Conservation (phyloP, 2,888 invertebrate species). For the Ptychoptera contaminata region DNA sequence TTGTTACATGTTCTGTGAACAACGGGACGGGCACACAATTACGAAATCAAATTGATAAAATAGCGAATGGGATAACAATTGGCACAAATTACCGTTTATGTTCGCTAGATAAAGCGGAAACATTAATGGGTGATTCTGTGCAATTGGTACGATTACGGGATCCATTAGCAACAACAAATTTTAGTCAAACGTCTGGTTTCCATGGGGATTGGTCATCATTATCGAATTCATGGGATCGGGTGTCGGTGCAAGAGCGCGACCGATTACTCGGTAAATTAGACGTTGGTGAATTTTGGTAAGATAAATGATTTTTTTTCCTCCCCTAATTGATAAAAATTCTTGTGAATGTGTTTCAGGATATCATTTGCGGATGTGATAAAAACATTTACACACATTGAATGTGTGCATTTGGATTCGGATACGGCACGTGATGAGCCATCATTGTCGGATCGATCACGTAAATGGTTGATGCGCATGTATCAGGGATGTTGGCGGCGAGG, state of each 20-base stretch:
- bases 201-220: conserved; percentile 53
- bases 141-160: conserved; percentile 56
- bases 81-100: conserved; percentile 68
- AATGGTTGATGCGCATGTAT: conserved; percentile 78
- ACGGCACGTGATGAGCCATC: conserved; percentile 74
- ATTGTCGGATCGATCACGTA: conserved; percentile 51
- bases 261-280: conserved; percentile 47
- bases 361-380: conserved; percentile 67
- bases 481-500: conserved; percentile 78
- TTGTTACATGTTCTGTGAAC: conserved; percentile 62
- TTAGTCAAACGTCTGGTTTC: conserved; percentile 45
- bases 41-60: conserved; percentile 42
- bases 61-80: conserved; percentile 49
- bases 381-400: conserved; percentile 67
- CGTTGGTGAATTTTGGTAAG: conserved; percentile 58
- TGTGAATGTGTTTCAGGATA: conserved; percentile 40
- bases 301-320: neutral
- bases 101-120: conserved; percentile 40
- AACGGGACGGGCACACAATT: conserved; percentile 30
- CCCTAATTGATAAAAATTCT: neutral
- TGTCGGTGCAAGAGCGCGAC: conserved; percentile 56
- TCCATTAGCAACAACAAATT: conserved; percentile 39
- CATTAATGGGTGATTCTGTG: conserved; percentile 50
- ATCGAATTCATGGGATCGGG: conserved; percentile 60
- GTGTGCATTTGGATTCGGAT: conserved; percentile 73